Base-by-base conservation (phyloP, 2,797 vertebrate genomes). In the Poeciliopsis presidionis region DNA sequence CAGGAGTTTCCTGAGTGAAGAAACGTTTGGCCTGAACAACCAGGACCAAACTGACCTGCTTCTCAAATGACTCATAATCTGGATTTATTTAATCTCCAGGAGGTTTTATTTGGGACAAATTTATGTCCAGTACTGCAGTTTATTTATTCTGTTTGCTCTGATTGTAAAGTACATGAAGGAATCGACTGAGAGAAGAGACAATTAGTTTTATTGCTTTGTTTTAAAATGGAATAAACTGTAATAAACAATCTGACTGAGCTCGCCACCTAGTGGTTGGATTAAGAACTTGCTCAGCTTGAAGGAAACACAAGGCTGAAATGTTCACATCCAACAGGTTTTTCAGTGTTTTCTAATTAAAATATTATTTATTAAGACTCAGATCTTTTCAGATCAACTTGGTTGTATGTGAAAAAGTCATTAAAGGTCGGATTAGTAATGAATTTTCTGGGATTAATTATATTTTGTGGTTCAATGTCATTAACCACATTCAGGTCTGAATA, bases 1-100 rank as follows among this genome's bases (percentile, higher is more conserved):
- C 88, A 81, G 91, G 92, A 92, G 88, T 89, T 85, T 47, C 90
- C 88, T 13, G 59, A 6, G 0, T 89, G 85, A 77, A 39, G 74
- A 88, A 90, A 91, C 41, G 25, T 74, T 2, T 4, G n/a, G 18
- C 45, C 45, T 14, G 33, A 53, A 47, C 16, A 30, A 6, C 1
- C 53, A 49, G 51, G 81, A 57, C 36, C 20, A 30, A 22, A 5
- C 18, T 3, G 13, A 47, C 20, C 36, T 7, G 59, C 18, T 63
- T 65, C 18, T 55, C 16, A 25, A 33, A 0, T 28, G 45, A 72
- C 49, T 80, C 72, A 55, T 8, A 39, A 79, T 65, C 9, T 20
- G 1, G 25, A 72, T 76, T 80, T 78, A 46, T 67, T 51, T 69
- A 41, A 20, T 11, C 9, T 4, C 9, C 22, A 25, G 2, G 4